These are phyloP conservation scores for Oxycera nigricornis DNA, from an alignment of 2,888 invertebrate genomes.

Conservation along the genomic window DNA sequence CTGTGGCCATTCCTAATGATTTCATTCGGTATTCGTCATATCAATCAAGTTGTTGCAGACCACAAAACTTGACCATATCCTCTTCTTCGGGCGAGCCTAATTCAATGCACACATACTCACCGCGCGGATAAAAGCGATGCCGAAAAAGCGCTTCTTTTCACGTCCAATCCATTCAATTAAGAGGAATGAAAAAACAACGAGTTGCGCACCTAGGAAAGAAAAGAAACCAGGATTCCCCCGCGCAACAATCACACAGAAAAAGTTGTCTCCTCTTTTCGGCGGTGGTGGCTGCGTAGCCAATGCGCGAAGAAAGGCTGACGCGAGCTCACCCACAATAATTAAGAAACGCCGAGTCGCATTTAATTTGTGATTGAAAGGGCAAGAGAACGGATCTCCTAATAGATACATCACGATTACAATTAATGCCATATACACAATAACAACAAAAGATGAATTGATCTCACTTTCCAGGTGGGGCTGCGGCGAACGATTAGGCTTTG, in stretches of 20 bases:
- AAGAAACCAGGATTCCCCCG: too few species aligned
- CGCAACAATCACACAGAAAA: too few species aligned
- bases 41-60: constrained; percentile 37
- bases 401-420: constrained; percentile 40
- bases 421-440: constrained; percentile 41
- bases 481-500: too few species aligned
- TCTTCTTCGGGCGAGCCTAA: background rate
- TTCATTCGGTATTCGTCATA: constrained; percentile 40
- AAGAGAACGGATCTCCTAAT: constrained; percentile 36
- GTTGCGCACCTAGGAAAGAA: background rate
- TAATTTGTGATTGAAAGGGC: constrained; percentile 39
- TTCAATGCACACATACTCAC: constrained; percentile 4
- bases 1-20: constrained; percentile 39
- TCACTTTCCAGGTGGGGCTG: too few species aligned
- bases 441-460: constrained; percentile 18
- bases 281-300: constrained; percentile 1
- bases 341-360: constrained; percentile 14
- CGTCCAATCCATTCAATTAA: constrained; percentile 33
- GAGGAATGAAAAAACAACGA: background rate
- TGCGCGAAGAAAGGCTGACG: constrained; percentile 28
- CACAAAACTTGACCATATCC: constrained; percentile 39
- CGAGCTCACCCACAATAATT: constrained; percentile 27
- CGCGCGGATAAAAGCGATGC: constrained; percentile 24
- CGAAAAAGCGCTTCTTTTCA: constrained; percentile 36
- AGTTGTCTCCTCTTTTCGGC: too few species aligned